Percentiles rank a stretch among this genome's conserved stretches.
phyloP scores from a whole-genome alignment of 2,797 vertebrate species.

The Limnodromus scolopaceus region DNA sequence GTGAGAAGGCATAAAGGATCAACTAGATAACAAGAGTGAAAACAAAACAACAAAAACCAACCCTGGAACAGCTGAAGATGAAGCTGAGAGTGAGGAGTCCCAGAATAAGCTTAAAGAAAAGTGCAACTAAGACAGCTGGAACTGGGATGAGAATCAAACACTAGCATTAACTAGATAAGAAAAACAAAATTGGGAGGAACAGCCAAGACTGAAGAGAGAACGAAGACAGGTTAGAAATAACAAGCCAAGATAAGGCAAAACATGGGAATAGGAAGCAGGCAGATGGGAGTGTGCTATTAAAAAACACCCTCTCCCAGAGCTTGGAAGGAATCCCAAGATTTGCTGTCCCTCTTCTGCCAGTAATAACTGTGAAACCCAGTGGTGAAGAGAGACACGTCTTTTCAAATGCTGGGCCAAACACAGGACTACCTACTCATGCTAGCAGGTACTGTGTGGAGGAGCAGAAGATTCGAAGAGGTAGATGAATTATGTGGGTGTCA shows the following conservation, averaged over 20 bases:
- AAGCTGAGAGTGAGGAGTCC: neutral
- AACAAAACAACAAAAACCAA: neutral
- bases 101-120: neutral
- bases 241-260: constrained; percentile 21
- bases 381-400: neutral
- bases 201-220: constrained; percentile 2
- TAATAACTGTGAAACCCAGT: constrained; percentile 19
- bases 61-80: neutral
- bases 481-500: neutral
- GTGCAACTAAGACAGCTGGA: neutral
- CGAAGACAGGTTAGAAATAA: constrained; percentile 24
- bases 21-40: neutral
- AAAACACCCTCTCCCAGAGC: neutral
- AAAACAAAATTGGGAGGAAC: neutral
- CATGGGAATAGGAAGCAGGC: neutral
- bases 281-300: neutral
- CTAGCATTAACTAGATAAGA: neutral
- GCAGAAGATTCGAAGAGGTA: neutral
- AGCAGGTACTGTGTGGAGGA: neutral
- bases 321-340: constrained; percentile 8
- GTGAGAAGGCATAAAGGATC: neutral
- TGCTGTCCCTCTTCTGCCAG: neutral
- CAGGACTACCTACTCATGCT: neutral
- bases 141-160: neutral
- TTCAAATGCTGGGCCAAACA: neutral